Percentiles rank a stretch among this genome's conserved stretches.
Conservation (phyloP, 2,888 invertebrate genomes). For the Pollenia labialis region DNA sequence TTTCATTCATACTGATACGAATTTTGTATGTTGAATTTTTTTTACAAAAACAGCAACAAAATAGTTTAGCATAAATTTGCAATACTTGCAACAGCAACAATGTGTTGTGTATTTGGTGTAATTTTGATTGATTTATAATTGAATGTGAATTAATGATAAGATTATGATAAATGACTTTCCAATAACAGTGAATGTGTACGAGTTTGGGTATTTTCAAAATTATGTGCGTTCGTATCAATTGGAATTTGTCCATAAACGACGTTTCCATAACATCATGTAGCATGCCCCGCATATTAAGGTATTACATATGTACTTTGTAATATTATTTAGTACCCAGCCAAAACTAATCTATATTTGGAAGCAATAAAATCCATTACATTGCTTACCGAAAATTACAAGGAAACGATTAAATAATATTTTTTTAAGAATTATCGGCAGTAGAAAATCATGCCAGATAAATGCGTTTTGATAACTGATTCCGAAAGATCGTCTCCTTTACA, state of each 20-base stretch:
- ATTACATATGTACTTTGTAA: too few species aligned
- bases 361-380: too few species aligned
- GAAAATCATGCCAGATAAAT: too few species aligned
- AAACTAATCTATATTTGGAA: too few species aligned
- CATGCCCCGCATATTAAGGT: neutral
- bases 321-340: too few species aligned
- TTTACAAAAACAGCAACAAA: conserved; percentile 8
- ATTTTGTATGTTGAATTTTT: conserved; percentile 15
- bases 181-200: conserved; percentile 60
- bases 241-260: conserved; percentile 9
- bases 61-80: conserved; percentile 38
- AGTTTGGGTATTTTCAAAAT: neutral
- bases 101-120: conserved; percentile 58
- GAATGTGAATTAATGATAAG: conserved; percentile 82
- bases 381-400: too few species aligned
- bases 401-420: too few species aligned
- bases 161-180: conserved; percentile 81
- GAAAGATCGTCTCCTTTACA: too few species aligned
- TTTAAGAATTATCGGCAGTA: too few species aligned
- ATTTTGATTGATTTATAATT: conserved; percentile 83
- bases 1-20: neutral
- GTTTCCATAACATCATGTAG: neutral
- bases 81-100: conserved; percentile 8
- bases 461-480: too few species aligned
- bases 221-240: neutral